Evolutionary conservation across 2,113 vertebrate genomes (phyloP).

Genomic region (Acrocephalus kingi): DNA sequence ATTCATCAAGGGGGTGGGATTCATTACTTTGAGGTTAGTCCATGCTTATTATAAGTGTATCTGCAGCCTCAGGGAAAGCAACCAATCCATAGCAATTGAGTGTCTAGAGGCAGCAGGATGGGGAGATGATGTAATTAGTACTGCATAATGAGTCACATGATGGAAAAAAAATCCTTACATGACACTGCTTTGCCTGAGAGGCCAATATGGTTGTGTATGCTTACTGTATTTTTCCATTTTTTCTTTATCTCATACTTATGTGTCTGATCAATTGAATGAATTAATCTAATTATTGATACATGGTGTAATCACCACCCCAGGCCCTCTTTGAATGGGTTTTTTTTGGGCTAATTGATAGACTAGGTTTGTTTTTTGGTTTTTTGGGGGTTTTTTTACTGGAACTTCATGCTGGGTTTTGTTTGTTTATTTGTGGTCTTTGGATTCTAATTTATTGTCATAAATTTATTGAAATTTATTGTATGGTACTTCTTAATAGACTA

Average conservation of each 20-base stretch:
- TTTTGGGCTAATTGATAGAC: neutral
- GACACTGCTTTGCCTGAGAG: neutral
- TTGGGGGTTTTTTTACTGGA: neutral
- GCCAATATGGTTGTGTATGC: neutral
- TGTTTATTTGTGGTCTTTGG: neutral
- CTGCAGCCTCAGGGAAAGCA: neutral
- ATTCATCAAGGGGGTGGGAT: neutral
- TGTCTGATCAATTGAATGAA: neutral
- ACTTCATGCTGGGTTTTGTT: neutral
- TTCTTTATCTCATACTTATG: neutral
- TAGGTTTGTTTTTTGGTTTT: neutral
- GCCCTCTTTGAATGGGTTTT: neutral
- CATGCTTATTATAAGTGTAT: neutral
- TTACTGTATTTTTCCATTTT: neutral
- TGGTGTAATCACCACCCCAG: neutral
- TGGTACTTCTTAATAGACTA: neutral
- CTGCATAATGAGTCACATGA: neutral
- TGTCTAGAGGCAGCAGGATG: neutral
- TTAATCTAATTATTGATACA: neutral
- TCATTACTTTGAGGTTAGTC: neutral
- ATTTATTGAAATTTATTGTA: no score
- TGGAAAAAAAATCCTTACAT: neutral
- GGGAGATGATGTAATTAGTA: neutral
- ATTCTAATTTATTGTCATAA: neutral
- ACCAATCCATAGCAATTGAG: neutral